Base-by-base conservation (phyloP, 2,113 vertebrate genomes). In the Odontesthes bonariensis region DNA sequence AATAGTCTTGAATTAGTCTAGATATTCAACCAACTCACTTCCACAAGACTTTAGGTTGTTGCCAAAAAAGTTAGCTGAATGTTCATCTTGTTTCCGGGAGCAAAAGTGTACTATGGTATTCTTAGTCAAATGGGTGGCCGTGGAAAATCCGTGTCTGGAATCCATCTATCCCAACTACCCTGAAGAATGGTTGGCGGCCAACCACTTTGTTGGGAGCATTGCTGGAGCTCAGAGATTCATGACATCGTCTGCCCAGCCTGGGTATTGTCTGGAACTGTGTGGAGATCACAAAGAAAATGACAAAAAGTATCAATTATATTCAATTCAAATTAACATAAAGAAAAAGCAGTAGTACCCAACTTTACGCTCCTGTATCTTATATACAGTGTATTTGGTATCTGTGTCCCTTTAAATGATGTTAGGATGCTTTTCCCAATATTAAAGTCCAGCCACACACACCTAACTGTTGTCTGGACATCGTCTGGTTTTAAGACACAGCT, bases 401-500 rank as follows among this genome's bases (percentile, higher is more conserved):
- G 23, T 40, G 35, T 14, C 23, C 20, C 10, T 20, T 20, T 27
- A 33, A 12, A 23, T 64, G 11, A 56, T 13, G 35, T 61, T 44
- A 32, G 19, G 47, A 61, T 52, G 69, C 2, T 54, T 61, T 47
- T 6, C 27, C 33, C 58, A 53, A 9, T 12, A 23, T 56, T 60
- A 40, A 9, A 59, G 61, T 74, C 61, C 51, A 69, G 60, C 63
- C 55, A 52, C 40, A 70, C 53, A 59, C 27, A 23, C 44, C 33
- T 62, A 49, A 42, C 75, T 59, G 33, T 58, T 56, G 79, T 87
- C 85, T 89, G 82, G 69, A 80, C 63, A 31, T 75, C 54, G 75
- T 90, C 86, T 89, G 76, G 69, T 81, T 74, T 69, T 61, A 69
- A 77, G 78, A 84, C 77, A 84, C 85, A 84, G 85, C 73, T 80